These are phyloP conservation scores for Leptopilina syphax DNA, from an alignment of 2,888 invertebrate species.

Conservation along the genomic window DNA sequence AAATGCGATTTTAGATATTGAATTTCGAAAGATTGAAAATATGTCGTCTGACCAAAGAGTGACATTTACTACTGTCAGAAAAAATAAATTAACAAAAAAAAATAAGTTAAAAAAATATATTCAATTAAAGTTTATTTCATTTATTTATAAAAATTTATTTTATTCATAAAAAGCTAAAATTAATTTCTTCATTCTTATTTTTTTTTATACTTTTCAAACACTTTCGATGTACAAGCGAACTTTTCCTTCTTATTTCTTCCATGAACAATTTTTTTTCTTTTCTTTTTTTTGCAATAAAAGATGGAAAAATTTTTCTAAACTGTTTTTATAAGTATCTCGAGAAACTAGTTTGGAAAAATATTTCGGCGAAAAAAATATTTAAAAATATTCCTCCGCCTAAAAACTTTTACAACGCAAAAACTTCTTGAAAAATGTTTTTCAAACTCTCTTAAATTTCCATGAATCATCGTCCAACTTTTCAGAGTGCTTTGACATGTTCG, in stretches of 20 bases:
- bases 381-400: neutral
- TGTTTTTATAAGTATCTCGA: neutral
- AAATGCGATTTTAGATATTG: no score
- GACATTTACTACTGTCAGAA: no score
- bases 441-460: constrained; percentile 36
- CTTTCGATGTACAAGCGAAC: neutral
- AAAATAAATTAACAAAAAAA: no score
- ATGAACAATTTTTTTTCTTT: neutral
- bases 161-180: no score
- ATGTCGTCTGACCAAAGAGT: no score
- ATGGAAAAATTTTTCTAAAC: constrained; percentile 1
- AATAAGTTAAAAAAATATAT: no score
- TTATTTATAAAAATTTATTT: no score
- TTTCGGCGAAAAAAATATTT: neutral
- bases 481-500: constrained; percentile 16
- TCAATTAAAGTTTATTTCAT: no score
- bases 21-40: no score
- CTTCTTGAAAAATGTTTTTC: constrained; percentile 8
- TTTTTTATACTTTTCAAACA: no score
- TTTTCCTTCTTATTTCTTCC: neutral
- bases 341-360: neutral
- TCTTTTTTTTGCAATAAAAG: neutral
- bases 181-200: no score
- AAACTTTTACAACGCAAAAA: constrained; percentile 3
- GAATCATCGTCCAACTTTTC: constrained; percentile 15